A percentile compares a stretch with the other conserved stretches of the same genome.
Evolutionary conservation across 2,888 invertebrate genomes (phyloP).

Genomic region (Pammene aurita): DNA sequence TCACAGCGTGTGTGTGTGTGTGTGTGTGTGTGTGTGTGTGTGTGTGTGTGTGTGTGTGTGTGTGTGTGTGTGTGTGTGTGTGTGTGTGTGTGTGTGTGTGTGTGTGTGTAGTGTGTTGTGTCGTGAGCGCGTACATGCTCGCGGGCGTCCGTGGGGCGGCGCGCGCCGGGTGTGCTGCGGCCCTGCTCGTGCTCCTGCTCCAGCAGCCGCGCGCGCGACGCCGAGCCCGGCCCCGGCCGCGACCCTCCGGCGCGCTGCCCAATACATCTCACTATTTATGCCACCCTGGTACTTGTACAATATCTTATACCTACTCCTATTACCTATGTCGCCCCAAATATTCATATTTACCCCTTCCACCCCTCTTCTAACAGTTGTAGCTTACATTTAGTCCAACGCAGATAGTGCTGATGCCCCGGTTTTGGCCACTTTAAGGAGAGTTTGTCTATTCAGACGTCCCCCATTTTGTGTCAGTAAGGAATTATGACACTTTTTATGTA

Average conservation of each 20-base stretch:
- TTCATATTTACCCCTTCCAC: not conserved
- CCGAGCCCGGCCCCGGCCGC: constrained; percentile 49
- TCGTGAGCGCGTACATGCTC: constrained; percentile 51
- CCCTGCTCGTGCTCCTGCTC: constrained; percentile 80
- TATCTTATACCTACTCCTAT: constrained; percentile 3
- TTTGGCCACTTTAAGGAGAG: no score
- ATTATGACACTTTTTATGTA: no score
- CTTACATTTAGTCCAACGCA: not conserved
- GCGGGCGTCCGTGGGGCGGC: constrained; percentile 52
- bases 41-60: not conserved
- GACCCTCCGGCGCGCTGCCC: constrained; percentile 45
- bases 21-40: no score
- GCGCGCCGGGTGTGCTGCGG: constrained; percentile 78
- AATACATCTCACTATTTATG: constrained; percentile 46
- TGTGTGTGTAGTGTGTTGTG: not conserved
- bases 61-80: constrained; percentile 4
- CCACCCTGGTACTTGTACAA: constrained; percentile 40
- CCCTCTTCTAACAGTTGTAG: not conserved
- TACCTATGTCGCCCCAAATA: not conserved
- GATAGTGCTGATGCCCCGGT: no score
- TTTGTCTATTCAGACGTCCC: no score
- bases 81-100: constrained; percentile 4
- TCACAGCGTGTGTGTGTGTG: no score
- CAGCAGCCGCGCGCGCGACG: constrained; percentile 75
- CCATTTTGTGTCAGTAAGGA: no score